Evolutionary conservation across 2,797 vertebrate genomes (phyloP).

Genomic region (Oryzias dopingdopingensis): DNA sequence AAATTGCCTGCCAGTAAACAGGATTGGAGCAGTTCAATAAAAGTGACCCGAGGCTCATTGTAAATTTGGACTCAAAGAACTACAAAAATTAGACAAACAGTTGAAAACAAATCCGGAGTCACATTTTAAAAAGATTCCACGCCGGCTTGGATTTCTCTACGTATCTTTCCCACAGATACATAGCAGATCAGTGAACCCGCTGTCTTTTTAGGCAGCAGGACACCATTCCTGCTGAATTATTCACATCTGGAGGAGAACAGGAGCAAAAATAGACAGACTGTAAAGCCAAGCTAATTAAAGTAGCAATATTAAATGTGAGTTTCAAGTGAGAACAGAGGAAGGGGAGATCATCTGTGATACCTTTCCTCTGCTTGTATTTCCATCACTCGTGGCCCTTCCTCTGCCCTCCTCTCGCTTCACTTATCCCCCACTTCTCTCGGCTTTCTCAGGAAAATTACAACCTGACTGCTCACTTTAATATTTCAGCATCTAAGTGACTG

Average conservation of each 20-base stretch:
- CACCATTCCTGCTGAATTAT: conserved; percentile 73
- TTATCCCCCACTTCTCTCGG: conserved; percentile 68
- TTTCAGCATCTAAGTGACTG: conserved; percentile 81
- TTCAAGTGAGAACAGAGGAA: conserved; percentile 57
- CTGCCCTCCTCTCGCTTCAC: conserved; percentile 55
- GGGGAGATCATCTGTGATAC: conserved; percentile 75
- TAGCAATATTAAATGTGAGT: conserved; percentile 73
- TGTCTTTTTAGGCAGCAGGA: conserved; percentile 57
- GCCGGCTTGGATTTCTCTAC: conserved; percentile 11
- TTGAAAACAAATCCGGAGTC: background rate
- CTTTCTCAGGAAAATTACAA: conserved; percentile 83
- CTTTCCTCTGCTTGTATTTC: conserved; percentile 59
- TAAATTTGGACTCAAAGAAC: too few relatives aligned
- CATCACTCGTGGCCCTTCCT: conserved; percentile 41
- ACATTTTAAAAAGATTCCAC: conserved; percentile 6
- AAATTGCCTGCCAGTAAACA: too few relatives aligned
- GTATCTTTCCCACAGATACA: conserved; percentile 45
- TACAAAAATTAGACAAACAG: too few relatives aligned
- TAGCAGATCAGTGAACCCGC: conserved; percentile 57
- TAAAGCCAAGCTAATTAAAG: conserved; percentile 72
- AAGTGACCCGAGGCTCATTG: too few relatives aligned
- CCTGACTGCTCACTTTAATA: conserved; percentile 83
- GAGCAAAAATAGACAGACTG: conserved; percentile 45
- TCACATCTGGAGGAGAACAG: conserved; percentile 60
- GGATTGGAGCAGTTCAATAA: too few relatives aligned